These are phyloP conservation scores for Aelia acuminata DNA, from an alignment of 2,888 invertebrate genomes.

Conservation along the genomic window DNA sequence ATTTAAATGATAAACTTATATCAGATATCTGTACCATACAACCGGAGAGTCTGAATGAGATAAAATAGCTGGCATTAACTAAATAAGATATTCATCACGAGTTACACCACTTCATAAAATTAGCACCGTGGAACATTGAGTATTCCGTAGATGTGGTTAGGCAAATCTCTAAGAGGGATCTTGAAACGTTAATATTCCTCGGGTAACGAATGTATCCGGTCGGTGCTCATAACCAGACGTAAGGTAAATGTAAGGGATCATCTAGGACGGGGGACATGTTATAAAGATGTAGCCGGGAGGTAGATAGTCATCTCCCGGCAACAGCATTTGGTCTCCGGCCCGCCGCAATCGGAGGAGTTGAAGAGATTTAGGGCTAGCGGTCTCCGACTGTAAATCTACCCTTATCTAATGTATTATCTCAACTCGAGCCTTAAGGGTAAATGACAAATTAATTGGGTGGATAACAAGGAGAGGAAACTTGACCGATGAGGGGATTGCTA, in stretches of 20 bases:
- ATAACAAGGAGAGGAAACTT: neutral
- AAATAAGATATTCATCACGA: neutral
- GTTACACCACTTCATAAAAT: neutral
- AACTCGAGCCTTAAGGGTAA: neutral
- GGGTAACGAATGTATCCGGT: constrained; percentile 13
- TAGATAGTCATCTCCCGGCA: neutral
- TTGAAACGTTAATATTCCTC: constrained; percentile 18
- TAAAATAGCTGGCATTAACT: neutral
- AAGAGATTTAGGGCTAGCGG: neutral
- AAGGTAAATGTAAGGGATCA: constrained; percentile 48
- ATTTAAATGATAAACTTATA: neutral
- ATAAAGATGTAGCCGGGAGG: constrained; percentile 20
- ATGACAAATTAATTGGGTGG: neutral
- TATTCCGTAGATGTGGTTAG: constrained; percentile 20
- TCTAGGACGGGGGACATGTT: constrained; percentile 17
- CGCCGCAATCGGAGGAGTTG: neutral
- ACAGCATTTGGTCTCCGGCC: neutral
- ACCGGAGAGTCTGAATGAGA: neutral
- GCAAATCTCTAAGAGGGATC: constrained; percentile 38
- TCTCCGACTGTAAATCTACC: neutral
- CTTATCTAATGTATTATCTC: constrained; percentile 24
- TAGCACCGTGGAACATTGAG: constrained; percentile 29
- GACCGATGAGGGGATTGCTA: neutral
- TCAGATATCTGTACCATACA: neutral
- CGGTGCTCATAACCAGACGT: constrained; percentile 3